Conservation (phyloP, 2,797 vertebrate genomes). For the Acrossocheilus fasciatus region DNA sequence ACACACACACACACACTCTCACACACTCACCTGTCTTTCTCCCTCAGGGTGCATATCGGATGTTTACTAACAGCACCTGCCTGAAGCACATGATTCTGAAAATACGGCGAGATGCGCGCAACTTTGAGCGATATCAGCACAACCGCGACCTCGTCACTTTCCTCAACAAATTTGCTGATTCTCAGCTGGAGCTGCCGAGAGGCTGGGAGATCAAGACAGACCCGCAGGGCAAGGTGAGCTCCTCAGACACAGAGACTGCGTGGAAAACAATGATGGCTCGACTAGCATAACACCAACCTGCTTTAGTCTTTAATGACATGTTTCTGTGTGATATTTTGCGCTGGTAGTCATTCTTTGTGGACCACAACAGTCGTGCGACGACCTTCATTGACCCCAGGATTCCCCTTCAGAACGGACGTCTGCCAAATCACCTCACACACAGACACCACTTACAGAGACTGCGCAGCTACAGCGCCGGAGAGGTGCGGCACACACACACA, state of each 20-base stretch:
- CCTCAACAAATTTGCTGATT: slow-evolving; percentile 96
- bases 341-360: slow-evolving; percentile 94
- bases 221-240: slow-evolving; percentile 92
- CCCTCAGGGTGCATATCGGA: slow-evolving; percentile 90
- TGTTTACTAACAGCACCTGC: slow-evolving; percentile 97
- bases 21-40: background rate
- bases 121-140: slow-evolving; percentile 98
- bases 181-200: slow-evolving; percentile 90
- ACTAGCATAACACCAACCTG: background rate
- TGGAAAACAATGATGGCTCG: background rate
- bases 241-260: background rate
- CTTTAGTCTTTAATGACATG: background rate
- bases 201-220: slow-evolving; percentile 99
- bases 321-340: background rate
- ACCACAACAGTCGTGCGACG: slow-evolving; percentile 96
- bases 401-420: slow-evolving; percentile 91
- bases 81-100: slow-evolving; percentile 99
- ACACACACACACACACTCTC: no score
- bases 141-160: slow-evolving; percentile 97
- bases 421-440: slow-evolving; percentile 92
- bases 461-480: slow-evolving; percentile 97
- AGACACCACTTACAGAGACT: slow-evolving; percentile 93
- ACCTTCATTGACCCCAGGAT: slow-evolving; percentile 98
- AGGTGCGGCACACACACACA: slow-evolving; percentile 76
- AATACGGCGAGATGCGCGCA: slow-evolving; percentile 93